Base-by-base conservation (phyloP, 2,113 vertebrate genomes). In the Hyla sarda region DNA sequence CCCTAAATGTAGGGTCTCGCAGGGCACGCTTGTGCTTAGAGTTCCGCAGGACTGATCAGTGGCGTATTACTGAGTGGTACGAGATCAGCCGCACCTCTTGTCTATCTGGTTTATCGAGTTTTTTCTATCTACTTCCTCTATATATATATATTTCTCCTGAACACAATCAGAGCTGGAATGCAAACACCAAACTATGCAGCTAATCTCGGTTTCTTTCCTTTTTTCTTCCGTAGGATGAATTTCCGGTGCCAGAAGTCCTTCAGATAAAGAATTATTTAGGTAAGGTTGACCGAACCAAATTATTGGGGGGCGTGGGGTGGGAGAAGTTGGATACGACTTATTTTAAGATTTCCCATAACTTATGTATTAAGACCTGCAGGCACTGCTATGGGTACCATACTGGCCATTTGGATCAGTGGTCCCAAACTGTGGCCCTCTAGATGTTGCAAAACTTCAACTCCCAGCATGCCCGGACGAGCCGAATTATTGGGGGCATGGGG, bases 241-340 rank as follows among this genome's bases (percentile, higher is more conserved):
- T 83, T 86, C 28, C 50, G 74, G 12, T 19, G 25, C 72, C 9
- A 82, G 73, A 34, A 87, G 90, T 89, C 90, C 37, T 91, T 85
- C 89, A 89, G 0, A 89, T 90, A 0, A 89, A 90, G 62, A 89
- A 90, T 0, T 89, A 90, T 60, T 89, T 92, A 88, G 92, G 92
- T 92, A 87, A 92, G 73, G 56, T 45, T 8, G 32, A 71, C 13
- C 3, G 11, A 41, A 7, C 6, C 19, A 3, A 10, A 71, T 37
- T 19, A 11, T 23, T 3, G 67, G 19, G 34, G 67, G 34, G 8
- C 9, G 11, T 3, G 34, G 9, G 6, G 16, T 13, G 13, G 28
- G 5, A n/a, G 23, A 6, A 7, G 21, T 1, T 2, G 56, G 7
- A 25, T 62, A 28, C 5, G 0, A 25, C 23, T 3, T 12, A 0